Conservation (phyloP, 92 coral and sea anemone species). For the Porites divaricata region DNA sequence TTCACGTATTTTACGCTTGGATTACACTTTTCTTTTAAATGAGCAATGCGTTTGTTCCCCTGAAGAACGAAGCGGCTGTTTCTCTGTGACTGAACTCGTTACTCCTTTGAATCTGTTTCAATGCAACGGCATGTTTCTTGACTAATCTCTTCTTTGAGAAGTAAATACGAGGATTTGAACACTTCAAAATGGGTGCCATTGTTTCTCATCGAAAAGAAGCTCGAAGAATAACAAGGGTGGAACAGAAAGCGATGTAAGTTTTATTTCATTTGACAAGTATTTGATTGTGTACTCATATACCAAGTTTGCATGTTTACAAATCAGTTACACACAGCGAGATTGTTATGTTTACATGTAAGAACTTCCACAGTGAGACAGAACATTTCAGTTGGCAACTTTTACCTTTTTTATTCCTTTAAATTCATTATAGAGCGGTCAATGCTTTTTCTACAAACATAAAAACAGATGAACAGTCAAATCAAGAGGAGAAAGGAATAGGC, state of each 20-base stretch:
- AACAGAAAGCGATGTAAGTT: constrained; percentile 68
- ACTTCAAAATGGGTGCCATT: constrained; percentile 61
- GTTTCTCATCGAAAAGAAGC: constrained; percentile 54
- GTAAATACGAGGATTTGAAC: not conserved
- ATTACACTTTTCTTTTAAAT: not conserved
- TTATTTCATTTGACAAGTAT: not conserved
- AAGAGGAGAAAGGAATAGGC: not conserved
- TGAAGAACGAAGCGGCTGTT: not conserved
- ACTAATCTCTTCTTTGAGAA: not conserved
- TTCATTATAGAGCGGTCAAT: constrained; percentile 25
- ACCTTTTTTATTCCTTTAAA: not conserved
- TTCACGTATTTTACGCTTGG: not conserved
- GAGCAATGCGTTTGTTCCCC: constrained; percentile 1
- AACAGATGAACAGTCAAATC: constrained; percentile 6
- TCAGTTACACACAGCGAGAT: not conserved
- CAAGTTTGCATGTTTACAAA: not conserved
- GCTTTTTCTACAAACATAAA: constrained; percentile 18
- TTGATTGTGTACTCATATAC: not conserved
- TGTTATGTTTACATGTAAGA: not conserved
- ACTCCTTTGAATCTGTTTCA: not conserved
- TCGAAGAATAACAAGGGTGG: constrained; percentile 41
- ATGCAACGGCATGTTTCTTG: not conserved
- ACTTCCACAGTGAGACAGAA: not conserved
- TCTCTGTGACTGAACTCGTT: not conserved
- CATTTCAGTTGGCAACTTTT: not conserved